These are phyloP conservation scores for Leptopilina myrica DNA, from an alignment of 2,888 invertebrate genomes.

Conservation along the genomic window DNA sequence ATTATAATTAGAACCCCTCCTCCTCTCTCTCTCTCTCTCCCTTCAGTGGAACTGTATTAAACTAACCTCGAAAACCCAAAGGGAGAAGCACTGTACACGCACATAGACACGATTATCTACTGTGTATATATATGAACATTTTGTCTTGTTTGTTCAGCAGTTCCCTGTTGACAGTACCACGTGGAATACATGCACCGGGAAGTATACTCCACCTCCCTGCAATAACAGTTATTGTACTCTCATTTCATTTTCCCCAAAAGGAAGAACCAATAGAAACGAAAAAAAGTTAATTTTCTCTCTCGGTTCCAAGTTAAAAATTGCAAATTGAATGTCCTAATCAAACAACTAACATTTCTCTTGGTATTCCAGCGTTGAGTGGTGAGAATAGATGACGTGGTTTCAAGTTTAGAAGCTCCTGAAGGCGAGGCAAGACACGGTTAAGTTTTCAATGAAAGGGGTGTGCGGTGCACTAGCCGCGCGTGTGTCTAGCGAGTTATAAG, in stretches of 20 bases:
- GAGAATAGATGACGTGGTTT: constrained; percentile 69
- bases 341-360: constrained; percentile 32
- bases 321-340: constrained; percentile 38
- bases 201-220: too few species aligned
- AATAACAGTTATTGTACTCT: too few species aligned
- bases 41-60: constrained; percentile 37
- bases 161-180: constrained; percentile 39
- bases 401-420: constrained; percentile 51
- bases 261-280: too few species aligned
- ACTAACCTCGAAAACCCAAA: constrained; percentile 8
- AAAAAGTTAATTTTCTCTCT: neutral
- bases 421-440: constrained; percentile 57
- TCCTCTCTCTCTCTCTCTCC: too few species aligned
- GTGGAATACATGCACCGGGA: too few species aligned
- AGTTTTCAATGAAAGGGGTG: constrained; percentile 51
- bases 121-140: neutral
- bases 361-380: constrained; percentile 46
- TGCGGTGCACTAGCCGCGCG: constrained; percentile 57
- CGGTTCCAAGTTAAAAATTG: neutral
- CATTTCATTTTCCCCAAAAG: too few species aligned
- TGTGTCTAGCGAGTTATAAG: constrained; percentile 65
- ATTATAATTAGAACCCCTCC: constrained; percentile 56
- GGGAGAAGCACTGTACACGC: constrained; percentile 5
- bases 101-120: constrained; percentile 12
- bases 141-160: constrained; percentile 29